Base-by-base conservation (phyloP, 1,140 invertebrate genomes). In the Trypoxylus dichotomus region DNA sequence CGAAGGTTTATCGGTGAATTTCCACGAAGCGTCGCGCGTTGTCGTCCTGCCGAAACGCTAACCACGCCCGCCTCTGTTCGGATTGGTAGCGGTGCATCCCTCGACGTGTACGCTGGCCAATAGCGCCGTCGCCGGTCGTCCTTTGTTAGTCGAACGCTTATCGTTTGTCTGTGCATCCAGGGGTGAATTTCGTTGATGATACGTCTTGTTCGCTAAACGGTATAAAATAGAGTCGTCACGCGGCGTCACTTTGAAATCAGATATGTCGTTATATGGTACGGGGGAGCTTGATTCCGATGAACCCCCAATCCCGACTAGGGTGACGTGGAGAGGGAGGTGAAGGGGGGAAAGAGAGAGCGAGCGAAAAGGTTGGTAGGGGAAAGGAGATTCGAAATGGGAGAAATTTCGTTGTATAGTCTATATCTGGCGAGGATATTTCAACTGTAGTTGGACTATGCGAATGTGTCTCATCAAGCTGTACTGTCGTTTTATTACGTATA, bases 221-320 rank as follows among this genome's bases (percentile, higher is more conserved):
- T 80, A 81, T 79, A 79, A 81, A 81, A 37, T 81, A 78, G 80
- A 80, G 80, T 77, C 78, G 79, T 81, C 78, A 80, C 74, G 21
- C 32, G 5, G 47, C 47, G 47, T 58, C 21, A 63, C 60, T 60
- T 76, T 76, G 79, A 80, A 81, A 80, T 78, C 78, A 79, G 78
- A 80, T 80, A 79, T 79, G 74, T 68, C 68, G 58, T 47, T 76
- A 32, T 37, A 37, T 37, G 10, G 32, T 37, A 37, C 10, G 11
- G 75, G 58, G 25, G 19, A 13, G 75, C 54, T n/a, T 60, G 54
- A 19, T 19, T 19, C 54, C 54, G 54, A 37, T 8, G 32, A 37
- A 37, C 32, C 32, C 32, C 32, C 32, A 8, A 37, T 37, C 32
- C 32, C 10, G 32, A 37, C 32, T n/a, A n/a, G n/a, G n/a, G n/a